These are phyloP conservation scores for Lepidostoma basale DNA, from an alignment of 1,140 invertebrate genomes.

Conservation along the genomic window DNA sequence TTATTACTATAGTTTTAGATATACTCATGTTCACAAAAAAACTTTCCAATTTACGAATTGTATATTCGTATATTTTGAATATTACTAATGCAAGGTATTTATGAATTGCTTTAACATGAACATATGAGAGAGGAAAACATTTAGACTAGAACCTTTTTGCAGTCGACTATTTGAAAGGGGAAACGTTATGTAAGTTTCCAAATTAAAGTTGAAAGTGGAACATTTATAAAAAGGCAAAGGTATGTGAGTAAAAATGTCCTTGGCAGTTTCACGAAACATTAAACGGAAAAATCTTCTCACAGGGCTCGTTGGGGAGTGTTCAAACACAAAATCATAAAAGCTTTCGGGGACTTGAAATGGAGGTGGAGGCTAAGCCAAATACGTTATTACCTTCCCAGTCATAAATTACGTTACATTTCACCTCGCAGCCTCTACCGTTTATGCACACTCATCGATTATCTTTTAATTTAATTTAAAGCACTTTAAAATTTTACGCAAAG, in stretches of 20 bases:
- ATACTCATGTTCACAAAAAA: no score
- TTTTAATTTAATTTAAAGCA: constrained; percentile 1
- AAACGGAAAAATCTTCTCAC: constrained; percentile 11
- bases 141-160: no score
- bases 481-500: no score
- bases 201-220: constrained; percentile 21
- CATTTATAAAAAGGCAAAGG: constrained; percentile 17
- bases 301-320: background rate
- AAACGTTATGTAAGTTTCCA: constrained; percentile 11
- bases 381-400: constrained; percentile 21
- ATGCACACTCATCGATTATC: background rate
- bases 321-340: constrained; percentile 19
- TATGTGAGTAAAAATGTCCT: constrained; percentile 1
- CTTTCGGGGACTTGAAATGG: constrained; percentile 11
- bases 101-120: no score
- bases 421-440: background rate
- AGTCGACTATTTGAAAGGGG: constrained; percentile 11
- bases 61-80: no score
- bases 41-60: no score
- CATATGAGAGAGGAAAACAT: no score
- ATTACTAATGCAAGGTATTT: no score
- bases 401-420: constrained; percentile 17
- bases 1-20: no score
- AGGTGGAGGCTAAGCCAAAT: constrained; percentile 15
- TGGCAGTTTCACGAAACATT: constrained; percentile 18